Percentiles rank a stretch among this genome's conserved stretches.
Evolutionary conservation across 2,113 vertebrate species (phyloP).

Genomic region (Calonectris borealis): DNA sequence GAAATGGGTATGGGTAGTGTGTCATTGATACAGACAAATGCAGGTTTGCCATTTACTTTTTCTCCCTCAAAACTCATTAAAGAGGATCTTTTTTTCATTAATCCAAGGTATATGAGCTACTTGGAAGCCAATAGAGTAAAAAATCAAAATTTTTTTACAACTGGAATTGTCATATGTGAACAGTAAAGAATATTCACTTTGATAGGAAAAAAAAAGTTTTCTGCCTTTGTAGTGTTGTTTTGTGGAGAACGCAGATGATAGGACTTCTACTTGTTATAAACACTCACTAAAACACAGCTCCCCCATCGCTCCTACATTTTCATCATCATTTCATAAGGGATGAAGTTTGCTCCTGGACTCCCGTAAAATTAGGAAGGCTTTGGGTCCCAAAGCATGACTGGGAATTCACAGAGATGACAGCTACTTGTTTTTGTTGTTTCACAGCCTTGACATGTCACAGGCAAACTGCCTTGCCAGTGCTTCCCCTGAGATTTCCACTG

Average conservation of each 20-base stretch:
- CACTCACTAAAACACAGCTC: background rate
- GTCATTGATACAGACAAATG: background rate
- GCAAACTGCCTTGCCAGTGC: background rate
- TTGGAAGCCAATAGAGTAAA: background rate
- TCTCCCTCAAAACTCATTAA: background rate
- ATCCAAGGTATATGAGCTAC: background rate
- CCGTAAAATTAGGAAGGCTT: background rate
- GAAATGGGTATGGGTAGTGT: background rate
- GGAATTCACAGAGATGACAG: background rate
- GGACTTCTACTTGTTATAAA: background rate
- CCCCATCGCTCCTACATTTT: background rate
- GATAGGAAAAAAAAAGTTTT: background rate
- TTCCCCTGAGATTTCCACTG: background rate
- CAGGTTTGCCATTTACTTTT: background rate
- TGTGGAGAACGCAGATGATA: background rate
- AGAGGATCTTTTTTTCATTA: background rate
- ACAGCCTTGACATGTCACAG: background rate
- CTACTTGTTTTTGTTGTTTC: background rate
- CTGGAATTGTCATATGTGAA: background rate
- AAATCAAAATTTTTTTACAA: background rate
- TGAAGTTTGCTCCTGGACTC: background rate
- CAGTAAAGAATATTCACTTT: background rate
- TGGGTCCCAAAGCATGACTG: background rate
- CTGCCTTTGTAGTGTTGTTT: background rate
- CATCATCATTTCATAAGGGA: background rate